Conservation (phyloP, 2,888 invertebrate genomes). For the Drosophila melanocephala region DNA sequence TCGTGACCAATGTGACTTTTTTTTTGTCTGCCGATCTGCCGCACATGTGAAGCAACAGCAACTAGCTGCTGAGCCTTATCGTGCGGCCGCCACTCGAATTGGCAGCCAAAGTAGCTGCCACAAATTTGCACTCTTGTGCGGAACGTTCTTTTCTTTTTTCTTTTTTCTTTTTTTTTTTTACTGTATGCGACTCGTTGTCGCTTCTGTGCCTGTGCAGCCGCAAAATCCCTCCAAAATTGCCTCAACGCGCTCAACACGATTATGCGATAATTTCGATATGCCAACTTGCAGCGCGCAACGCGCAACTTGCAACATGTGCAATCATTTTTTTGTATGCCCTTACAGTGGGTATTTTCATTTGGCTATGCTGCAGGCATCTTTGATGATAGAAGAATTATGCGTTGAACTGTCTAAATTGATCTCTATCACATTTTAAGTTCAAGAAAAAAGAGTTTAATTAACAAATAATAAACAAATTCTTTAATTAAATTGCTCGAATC, state of each 20-base stretch:
- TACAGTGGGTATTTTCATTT: not conserved
- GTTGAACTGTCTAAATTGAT: not conserved
- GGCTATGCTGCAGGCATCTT: not conserved
- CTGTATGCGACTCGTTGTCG: constrained; percentile 48
- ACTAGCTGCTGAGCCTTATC: constrained; percentile 7
- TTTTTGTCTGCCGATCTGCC: constrained; percentile 35
- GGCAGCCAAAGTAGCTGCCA: constrained; percentile 54
- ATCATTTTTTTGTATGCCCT: constrained; percentile 27
- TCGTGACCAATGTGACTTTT: constrained; percentile 67
- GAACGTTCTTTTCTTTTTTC: constrained; percentile 46
- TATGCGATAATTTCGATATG: constrained; percentile 61
- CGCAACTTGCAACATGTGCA: constrained; percentile 62
- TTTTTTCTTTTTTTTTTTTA: constrained; percentile 1
- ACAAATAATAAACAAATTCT: not conserved
- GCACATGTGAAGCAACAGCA: constrained; percentile 32
- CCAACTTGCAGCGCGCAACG: constrained; percentile 27
- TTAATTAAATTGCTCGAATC: not conserved
- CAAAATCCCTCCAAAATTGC: constrained; percentile 39
- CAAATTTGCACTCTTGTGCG: constrained; percentile 72
- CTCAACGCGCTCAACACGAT: constrained; percentile 57
- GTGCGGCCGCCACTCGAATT: constrained; percentile 18
- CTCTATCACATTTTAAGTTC: not conserved
- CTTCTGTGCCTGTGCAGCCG: constrained; percentile 44
- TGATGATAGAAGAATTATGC: not conserved
- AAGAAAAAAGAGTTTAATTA: not conserved